Conservation (phyloP, 2,888 invertebrate genomes). For the Amblyjoppa fuscipennis region DNA sequence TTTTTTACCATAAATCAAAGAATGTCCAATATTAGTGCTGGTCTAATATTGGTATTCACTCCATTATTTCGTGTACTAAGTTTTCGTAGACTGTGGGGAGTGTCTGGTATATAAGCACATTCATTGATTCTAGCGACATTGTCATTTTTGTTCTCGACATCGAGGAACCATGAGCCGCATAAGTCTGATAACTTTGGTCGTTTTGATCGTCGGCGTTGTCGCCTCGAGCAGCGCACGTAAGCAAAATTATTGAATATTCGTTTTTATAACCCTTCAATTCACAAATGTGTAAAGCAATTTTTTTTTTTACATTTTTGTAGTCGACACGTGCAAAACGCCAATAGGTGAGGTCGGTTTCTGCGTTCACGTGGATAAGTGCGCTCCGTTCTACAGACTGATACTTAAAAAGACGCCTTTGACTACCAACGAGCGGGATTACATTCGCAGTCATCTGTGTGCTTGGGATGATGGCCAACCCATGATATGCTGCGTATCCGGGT, state of each 20-base stretch:
- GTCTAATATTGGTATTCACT: not conserved
- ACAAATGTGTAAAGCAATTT: not conserved
- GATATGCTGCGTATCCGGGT: not conserved
- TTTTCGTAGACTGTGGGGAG: not conserved
- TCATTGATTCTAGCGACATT: not conserved
- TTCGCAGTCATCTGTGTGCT: not conserved
- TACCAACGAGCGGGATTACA: not conserved
- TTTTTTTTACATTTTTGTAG: not conserved
- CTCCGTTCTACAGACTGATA: not conserved
- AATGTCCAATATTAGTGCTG: no score
- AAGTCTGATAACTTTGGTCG: not conserved
- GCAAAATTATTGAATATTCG: not conserved
- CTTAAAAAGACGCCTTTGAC: not conserved
- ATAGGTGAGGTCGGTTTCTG: not conserved
- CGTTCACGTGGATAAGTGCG: not conserved
- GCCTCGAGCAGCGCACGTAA: not conserved
- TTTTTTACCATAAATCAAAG: no score
- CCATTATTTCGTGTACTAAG: not conserved
- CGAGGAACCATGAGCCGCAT: not conserved
- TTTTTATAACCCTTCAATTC: no score
- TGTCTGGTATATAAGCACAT: not conserved
- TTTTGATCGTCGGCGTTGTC: not conserved
- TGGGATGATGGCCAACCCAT: not conserved
- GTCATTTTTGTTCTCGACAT: not conserved
- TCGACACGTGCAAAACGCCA: not conserved